Evolutionary conservation across 2,888 invertebrate genomes (phyloP).

Genomic region (Stictocephala bisonia): DNA sequence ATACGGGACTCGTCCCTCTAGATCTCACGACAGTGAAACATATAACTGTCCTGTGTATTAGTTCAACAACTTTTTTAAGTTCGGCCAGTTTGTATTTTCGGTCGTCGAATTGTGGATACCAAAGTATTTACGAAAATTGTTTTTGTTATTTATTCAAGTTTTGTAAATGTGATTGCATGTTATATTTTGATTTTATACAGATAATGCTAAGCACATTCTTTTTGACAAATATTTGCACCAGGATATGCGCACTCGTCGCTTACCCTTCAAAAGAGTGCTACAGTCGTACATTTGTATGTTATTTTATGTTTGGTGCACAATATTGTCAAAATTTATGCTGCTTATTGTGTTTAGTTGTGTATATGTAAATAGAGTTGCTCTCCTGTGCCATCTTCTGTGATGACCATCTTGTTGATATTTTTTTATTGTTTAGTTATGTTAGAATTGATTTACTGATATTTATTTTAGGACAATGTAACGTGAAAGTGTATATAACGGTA

Average conservation of each 20-base stretch:
- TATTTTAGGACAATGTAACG: slow-evolving; percentile 21
- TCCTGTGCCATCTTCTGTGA: slow-evolving; percentile 37
- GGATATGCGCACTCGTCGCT: not conserved
- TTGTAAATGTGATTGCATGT: slow-evolving; percentile 32
- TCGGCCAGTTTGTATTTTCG: slow-evolving; percentile 2
- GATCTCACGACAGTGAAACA: slow-evolving; percentile 19
- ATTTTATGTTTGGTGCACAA: slow-evolving; percentile 12
- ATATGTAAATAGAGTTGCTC: slow-evolving; percentile 25
- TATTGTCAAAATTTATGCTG: slow-evolving; percentile 10
- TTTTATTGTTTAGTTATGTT: slow-evolving; percentile 18
- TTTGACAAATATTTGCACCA: slow-evolving; percentile 11
- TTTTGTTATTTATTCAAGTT: slow-evolving; percentile 40
- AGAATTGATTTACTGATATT: slow-evolving; percentile 23
- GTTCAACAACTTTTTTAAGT: not conserved
- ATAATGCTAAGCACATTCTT: not conserved
- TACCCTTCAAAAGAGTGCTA: no score
- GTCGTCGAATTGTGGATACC: slow-evolving; percentile 17
- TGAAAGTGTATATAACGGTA: no score
- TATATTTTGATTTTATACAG: not conserved
- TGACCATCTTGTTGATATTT: slow-evolving; percentile 31
- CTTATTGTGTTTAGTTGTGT: slow-evolving; percentile 1
- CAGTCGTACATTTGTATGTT: no score
- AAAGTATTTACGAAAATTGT: slow-evolving; percentile 27
- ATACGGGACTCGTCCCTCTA: no score
- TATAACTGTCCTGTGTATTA: not conserved